phyloP scores from a whole-genome alignment of 2,888 invertebrate genomes.

The Drosophila macrospina region DNA sequence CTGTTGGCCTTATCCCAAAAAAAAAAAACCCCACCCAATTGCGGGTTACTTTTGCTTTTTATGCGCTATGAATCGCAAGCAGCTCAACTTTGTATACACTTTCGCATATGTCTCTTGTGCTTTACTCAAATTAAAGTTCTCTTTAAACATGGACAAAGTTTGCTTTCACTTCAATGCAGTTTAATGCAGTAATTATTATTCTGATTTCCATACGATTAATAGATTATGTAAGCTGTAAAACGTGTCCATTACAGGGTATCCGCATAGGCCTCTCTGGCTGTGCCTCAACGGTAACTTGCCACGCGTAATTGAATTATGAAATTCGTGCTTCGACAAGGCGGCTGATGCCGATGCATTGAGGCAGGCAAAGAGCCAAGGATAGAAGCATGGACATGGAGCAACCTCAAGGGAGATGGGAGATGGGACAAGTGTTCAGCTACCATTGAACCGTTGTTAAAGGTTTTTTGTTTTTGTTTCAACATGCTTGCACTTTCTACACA shows the following conservation, averaged over 20 bases:
- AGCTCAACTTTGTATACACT: slow-evolving; percentile 24
- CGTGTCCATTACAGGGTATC: slow-evolving; percentile 13
- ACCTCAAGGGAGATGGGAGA: slow-evolving; percentile 7
- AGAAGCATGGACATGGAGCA: slow-evolving; percentile 7
- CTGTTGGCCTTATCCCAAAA: slow-evolving; percentile 8
- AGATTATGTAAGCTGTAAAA: background rate
- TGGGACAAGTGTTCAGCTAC: slow-evolving; percentile 21
- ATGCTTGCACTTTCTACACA: slow-evolving; percentile 51
- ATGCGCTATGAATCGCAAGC: slow-evolving; percentile 12
- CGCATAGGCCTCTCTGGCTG: slow-evolving; percentile 12
- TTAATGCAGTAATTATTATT: background rate
- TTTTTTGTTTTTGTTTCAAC: slow-evolving; percentile 59
- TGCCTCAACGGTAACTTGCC: slow-evolving; percentile 22
- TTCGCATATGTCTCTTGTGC: background rate
- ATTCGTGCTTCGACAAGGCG: slow-evolving; percentile 45
- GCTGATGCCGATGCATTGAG: slow-evolving; percentile 36
- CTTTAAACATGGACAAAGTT: background rate
- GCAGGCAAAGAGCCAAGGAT: slow-evolving; percentile 45
- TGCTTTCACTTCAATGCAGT: too few species aligned
- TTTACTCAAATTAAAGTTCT: background rate
- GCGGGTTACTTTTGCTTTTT: slow-evolving; percentile 26
- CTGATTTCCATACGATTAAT: background rate
- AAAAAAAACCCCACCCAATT: slow-evolving; percentile 10
- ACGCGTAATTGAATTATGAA: slow-evolving; percentile 72
- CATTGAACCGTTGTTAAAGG: slow-evolving; percentile 70